Conservation (phyloP, 2,113 vertebrate species). For the Australoheros scitulus region DNA sequence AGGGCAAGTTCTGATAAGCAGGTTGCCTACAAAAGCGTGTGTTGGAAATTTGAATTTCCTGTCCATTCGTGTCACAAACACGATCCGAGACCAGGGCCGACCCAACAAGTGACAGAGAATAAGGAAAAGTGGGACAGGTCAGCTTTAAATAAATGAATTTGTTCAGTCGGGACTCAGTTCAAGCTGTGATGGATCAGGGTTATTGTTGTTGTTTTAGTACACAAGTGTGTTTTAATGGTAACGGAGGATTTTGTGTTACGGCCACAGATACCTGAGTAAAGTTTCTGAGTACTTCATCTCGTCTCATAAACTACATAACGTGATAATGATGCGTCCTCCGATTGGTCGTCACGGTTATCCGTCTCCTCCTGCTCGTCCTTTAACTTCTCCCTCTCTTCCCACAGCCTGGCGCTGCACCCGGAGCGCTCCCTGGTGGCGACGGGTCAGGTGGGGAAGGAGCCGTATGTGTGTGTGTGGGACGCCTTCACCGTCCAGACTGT, state of each 20-base stretch:
- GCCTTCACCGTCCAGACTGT: constrained; percentile 87
- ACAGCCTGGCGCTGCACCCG: constrained; percentile 93
- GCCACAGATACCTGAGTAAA: not conserved
- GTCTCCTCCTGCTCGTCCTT: not conserved
- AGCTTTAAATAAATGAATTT: too few species aligned
- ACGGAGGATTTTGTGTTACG: not conserved
- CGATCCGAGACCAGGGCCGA: too few species aligned
- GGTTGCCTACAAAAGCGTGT: too few species aligned
- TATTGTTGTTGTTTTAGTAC: not conserved
- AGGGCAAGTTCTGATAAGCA: too few species aligned
- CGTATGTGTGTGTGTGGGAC: constrained; percentile 96
- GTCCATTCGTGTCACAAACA: too few species aligned
- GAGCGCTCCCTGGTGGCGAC: constrained; percentile 94
- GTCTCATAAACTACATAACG: too few species aligned
- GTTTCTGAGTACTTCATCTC: not conserved
- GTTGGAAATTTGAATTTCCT: too few species aligned
- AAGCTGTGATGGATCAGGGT: not conserved
- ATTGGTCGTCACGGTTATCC: fast-evolving
- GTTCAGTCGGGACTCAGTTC: too few species aligned
- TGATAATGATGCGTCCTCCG: not conserved
- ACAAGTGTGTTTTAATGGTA: not conserved
- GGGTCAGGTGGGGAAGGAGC: constrained; percentile 96
- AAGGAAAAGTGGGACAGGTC: too few species aligned
- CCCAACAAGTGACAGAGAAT: too few species aligned
- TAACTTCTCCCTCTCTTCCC: not conserved